Percentiles rank a stretch among this genome's conserved stretches.
These are phyloP conservation scores for Macquaria australasica DNA, from an alignment of 2,113 vertebrate genomes.

Conservation along the genomic window DNA sequence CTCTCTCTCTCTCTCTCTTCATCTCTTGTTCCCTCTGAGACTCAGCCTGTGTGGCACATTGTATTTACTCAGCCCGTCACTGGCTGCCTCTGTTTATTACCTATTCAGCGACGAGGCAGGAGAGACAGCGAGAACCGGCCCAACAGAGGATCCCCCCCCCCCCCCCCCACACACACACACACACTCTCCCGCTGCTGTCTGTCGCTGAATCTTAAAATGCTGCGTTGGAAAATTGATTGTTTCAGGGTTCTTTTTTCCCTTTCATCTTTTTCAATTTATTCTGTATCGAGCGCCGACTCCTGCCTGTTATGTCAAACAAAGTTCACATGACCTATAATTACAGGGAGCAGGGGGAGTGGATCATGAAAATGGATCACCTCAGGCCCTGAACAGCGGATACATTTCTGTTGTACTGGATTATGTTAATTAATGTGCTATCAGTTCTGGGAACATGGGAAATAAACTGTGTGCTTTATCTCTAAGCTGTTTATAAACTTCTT, in stretches of 20 bases:
- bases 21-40: constrained; percentile 36
- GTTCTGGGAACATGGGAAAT: constrained; percentile 59
- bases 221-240: constrained; percentile 49
- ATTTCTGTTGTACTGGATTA: constrained; percentile 62
- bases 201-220: constrained; percentile 57
- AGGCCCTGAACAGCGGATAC: constrained; percentile 9
- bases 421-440: constrained; percentile 68
- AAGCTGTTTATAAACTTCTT: constrained; percentile 60
- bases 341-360: background rate
- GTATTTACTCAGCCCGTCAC: constrained; percentile 63
- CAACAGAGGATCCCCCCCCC: constrained; percentile 45
- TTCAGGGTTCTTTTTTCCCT: constrained; percentile 32
- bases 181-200: constrained; percentile 32
- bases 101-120: constrained; percentile 48
- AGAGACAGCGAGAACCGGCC: constrained; percentile 37
- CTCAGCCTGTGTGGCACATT: constrained; percentile 47
- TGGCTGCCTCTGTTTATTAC: constrained; percentile 65
- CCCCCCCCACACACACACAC: too few relatives aligned
- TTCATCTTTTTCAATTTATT: constrained; percentile 45
- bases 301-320: constrained; percentile 30
- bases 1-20: constrained; percentile 2
- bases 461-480: constrained; percentile 57
- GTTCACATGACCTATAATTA: constrained; percentile 39
- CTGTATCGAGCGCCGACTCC: constrained; percentile 16
- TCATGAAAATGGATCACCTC: constrained; percentile 29